Evolutionary conservation across 2,797 vertebrate genomes (phyloP).

Genomic region (Picus viridis): DNA sequence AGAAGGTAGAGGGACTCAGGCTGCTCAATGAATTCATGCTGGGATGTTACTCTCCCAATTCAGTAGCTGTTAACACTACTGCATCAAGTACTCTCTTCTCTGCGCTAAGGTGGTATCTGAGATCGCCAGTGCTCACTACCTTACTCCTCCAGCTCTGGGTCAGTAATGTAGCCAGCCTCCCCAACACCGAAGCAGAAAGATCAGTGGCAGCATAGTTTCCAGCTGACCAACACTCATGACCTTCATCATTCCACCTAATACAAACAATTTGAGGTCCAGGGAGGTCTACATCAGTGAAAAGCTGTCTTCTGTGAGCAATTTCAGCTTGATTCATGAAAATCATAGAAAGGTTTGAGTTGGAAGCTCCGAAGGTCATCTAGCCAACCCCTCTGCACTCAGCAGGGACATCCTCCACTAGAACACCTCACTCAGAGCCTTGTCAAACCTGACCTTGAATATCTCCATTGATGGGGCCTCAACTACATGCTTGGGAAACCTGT

Average conservation of each 20-base stretch:
- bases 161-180: fast-evolving
- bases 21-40: neutral
- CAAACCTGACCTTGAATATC: too few relatives aligned
- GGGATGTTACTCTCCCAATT: neutral
- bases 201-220: neutral
- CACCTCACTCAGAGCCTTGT: too few relatives aligned
- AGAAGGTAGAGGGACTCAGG: neutral
- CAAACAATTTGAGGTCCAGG: neutral
- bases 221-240: neutral
- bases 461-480: too few relatives aligned
- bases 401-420: too few relatives aligned
- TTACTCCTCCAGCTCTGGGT: neutral
- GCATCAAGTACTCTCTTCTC: neutral
- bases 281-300: neutral
- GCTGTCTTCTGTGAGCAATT: neutral
- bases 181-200: neutral
- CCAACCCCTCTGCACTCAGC: too few relatives aligned
- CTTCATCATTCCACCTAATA: neutral
- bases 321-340: neutral
- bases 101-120: neutral
- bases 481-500: too few relatives aligned
- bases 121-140: neutral
- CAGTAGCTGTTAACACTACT: neutral
- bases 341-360: too few relatives aligned
- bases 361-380: too few relatives aligned